A percentile compares a stretch with the other conserved stretches of the same genome.
phyloP scores from a whole-genome alignment of 2,888 invertebrate species.

The Papilio elwesi region DNA sequence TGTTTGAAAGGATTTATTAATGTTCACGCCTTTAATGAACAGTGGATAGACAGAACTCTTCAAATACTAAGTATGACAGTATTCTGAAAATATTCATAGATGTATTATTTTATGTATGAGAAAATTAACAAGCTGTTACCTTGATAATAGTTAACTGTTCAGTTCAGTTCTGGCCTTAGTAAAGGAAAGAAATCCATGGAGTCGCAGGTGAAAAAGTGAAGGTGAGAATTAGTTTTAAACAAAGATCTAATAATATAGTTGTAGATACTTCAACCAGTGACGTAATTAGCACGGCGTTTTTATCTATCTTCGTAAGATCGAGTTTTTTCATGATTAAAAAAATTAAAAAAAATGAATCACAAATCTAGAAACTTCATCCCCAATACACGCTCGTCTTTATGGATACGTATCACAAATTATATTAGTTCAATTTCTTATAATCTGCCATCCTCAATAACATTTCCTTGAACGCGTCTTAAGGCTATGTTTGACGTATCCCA shows the following conservation, averaged over 20 bases:
- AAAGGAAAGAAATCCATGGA: too few species aligned
- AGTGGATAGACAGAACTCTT: background rate
- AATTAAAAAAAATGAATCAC: background rate
- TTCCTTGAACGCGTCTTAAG: background rate
- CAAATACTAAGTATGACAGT: background rate
- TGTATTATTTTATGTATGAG: background rate
- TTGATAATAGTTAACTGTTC: too few species aligned
- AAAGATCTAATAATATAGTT: too few species aligned
- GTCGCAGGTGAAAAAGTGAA: too few species aligned
- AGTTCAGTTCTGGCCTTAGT: too few species aligned
- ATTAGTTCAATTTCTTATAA: background rate
- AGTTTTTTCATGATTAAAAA: too few species aligned
- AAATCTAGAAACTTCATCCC: too few species aligned
- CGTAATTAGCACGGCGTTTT: too few species aligned
- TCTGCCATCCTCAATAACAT: background rate
- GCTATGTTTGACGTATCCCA: slow-evolving; percentile 26
- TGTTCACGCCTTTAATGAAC: background rate
- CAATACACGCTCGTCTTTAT: background rate
- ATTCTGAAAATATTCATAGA: background rate
- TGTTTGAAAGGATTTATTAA: slow-evolving; percentile 7
- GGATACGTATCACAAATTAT: background rate
- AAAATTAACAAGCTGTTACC: too few species aligned
- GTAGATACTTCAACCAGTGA: too few species aligned
- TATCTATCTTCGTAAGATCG: too few species aligned
- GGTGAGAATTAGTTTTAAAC: too few species aligned